Base-by-base conservation (phyloP, 2,113 vertebrate genomes). In the Eudyptes chrysolophus region DNA sequence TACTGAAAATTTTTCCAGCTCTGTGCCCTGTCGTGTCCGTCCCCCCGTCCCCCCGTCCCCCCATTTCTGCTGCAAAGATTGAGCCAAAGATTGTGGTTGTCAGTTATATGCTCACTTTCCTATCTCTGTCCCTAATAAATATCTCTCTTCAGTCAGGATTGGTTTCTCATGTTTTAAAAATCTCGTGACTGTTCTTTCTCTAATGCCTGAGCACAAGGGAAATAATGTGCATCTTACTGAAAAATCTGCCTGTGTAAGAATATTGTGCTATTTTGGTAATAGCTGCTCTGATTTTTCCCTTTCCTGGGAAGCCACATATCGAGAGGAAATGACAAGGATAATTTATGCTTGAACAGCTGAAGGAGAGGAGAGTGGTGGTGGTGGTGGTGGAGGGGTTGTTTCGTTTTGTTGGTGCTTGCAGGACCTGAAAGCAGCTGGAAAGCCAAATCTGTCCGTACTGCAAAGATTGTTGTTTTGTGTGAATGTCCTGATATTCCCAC, bases 301-400 rank as follows among this genome's bases (percentile, higher is more conserved):
- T 96, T 92, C 65, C 61, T 79, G 92, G 89, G 87, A 96, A 96
- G 93, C 81, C 75, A 36, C 68, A 62, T 87, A 86, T 87, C 78
- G 69, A 78, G 94, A 94, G 92, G 84, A 95, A 98, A 95, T 81
- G 94, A 81, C 95, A 97, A 92, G 75, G 92, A 71, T 89, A 95
- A 97, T 97, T 98, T 94, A 88, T 94, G 48, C 76, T 89, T 94
- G 26, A 96, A 92, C 93, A 94, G 96, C 93, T 96, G 94, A 96
- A 96, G 84, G 66, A 92, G 89, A 75, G 57, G 78, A 89, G 87
- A 86, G 38, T 78, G 84, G 68, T 95, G 60, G 42, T 42, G 42
- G 40, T 89, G 76, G 82, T 94, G 27, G 30, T 75, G 62, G 52
- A 71, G 72, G 77, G 74, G 54, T 51, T 81, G 81, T 64, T 93